A percentile compares a stretch with the other conserved stretches of the same genome.
These are phyloP conservation scores for Apotomis betuletana DNA, from an alignment of 2,888 invertebrate species.

Conservation along the genomic window DNA sequence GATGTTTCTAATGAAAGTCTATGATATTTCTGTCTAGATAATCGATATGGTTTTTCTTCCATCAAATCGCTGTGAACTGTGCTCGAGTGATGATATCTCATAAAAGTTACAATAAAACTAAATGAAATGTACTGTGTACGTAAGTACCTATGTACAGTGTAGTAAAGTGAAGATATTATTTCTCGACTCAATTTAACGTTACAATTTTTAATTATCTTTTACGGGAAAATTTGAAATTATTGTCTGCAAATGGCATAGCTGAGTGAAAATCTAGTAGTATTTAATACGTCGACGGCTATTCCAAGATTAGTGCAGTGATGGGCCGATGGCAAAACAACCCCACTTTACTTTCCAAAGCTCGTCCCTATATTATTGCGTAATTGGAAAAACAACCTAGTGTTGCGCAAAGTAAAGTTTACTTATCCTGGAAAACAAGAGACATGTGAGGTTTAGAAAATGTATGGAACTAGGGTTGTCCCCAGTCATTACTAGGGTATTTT, in stretches of 20 bases:
- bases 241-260: background rate
- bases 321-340: slow-evolving; percentile 50
- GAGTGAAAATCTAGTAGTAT: slow-evolving; percentile 18
- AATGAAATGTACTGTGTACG: no score
- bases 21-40: no score
- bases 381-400: background rate
- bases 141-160: no score
- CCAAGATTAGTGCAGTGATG: slow-evolving; percentile 32
- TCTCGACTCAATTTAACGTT: background rate
- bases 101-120: no score
- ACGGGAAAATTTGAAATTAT: background rate
- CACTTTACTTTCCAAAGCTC: slow-evolving; percentile 1
- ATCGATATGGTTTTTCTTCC: no score
- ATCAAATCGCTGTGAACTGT: no score
- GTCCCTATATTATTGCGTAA: background rate
- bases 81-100: no score
- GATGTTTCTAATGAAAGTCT: no score
- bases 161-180: no score
- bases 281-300: slow-evolving; percentile 10
- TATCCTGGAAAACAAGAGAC: background rate
- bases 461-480: slow-evolving; percentile 59
- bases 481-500: slow-evolving; percentile 80
- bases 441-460: background rate
- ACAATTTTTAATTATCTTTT: background rate
- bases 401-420: background rate